Percentiles rank a stretch among this genome's conserved stretches.
Evolutionary conservation across 92 coral and sea anemone species (phyloP).

Genomic region (Heliopora coerulea): DNA sequence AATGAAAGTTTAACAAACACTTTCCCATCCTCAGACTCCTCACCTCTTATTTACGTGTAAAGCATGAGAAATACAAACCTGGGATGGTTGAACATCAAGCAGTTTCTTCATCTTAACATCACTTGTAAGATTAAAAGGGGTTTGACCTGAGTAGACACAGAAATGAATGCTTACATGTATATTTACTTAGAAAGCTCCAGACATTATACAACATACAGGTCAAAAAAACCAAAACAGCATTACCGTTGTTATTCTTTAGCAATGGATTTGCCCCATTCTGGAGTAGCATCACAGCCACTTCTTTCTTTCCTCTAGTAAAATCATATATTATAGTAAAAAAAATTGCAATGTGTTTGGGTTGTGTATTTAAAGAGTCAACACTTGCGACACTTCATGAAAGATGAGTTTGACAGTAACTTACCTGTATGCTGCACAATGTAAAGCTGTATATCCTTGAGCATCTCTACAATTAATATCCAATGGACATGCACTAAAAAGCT

Average conservation of each 20-base stretch:
- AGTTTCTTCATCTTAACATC: constrained; percentile 77
- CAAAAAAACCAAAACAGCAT: no score
- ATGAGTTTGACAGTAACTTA: constrained; percentile 27
- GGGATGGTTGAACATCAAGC: constrained; percentile 79
- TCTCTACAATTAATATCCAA: constrained; percentile 91
- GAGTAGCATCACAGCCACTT: constrained; percentile 80
- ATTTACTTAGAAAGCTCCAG: no score
- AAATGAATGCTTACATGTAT: neutral
- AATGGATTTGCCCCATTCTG: constrained; percentile 97
- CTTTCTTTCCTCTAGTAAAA: constrained; percentile 95
- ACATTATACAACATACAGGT: no score
- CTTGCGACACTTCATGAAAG: no score
- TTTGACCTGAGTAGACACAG: constrained; percentile 59
- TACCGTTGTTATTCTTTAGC: constrained; percentile 74
- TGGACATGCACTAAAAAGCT: constrained; percentile 57
- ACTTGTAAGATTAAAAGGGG: constrained; percentile 58
- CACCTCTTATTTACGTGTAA: no score
- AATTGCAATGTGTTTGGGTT: no score
- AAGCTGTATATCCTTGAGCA: constrained; percentile 77
- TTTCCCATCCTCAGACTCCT: no score
- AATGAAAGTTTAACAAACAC: no score
- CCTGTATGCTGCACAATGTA: constrained; percentile 98
- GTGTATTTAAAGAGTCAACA: no score
- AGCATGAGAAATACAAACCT: constrained; percentile 45
- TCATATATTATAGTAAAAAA: no score